Evolutionary conservation across 2,888 invertebrate species (phyloP), one percentile per base, ranked within the genome.

Genomic region (Octonoba sinensis): DNA sequence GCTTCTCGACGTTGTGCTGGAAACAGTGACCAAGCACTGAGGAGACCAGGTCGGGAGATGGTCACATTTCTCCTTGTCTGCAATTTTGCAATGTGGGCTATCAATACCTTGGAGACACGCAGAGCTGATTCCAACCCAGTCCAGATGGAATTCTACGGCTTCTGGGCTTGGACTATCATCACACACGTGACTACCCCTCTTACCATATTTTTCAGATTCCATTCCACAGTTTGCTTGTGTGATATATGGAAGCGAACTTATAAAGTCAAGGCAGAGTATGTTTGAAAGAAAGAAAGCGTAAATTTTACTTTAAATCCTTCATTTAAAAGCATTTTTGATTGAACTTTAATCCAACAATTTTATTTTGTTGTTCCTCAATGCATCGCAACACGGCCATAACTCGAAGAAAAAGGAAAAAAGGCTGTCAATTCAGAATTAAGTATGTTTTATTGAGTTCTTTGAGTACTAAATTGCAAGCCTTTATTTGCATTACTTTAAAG

Each of bases 221-320:
- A 97, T 88, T 96, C 96, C 59, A 96, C 97, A 0, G 96, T 97
- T 1, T 97, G 97, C 88, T 91, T 97, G 79, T 96, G 96, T 88
- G 97, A 97, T 89, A 96, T 97, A 87, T 97, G 97, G 97, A 97
- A 97, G 89, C 91, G 94, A 85, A 96, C 96, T 11, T 97, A 97
- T 89, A 97, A 97, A 84, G 83, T 87, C n/a, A 86, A 86, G 59
- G 66, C 82, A 22, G 85, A 85, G 44, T 85, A 81, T 22, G 60
- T 85, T 11, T 85, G 56, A 79, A 1, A 12, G 18, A 18, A 27
- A 27, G 6, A 2, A 27, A n/a, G n/a, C n/a, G n/a, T n/a, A n/a
- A n/a, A n/a, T n/a, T n/a, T n/a, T n/a, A n/a, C n/a, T n/a, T n/a
- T 6, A 2, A 27, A 27, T 27, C 27, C 6, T 27, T 27, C 27